Evolutionary conservation across 2,113 vertebrate genomes (phyloP).

Genomic region (Diadophis punctatus): DNA sequence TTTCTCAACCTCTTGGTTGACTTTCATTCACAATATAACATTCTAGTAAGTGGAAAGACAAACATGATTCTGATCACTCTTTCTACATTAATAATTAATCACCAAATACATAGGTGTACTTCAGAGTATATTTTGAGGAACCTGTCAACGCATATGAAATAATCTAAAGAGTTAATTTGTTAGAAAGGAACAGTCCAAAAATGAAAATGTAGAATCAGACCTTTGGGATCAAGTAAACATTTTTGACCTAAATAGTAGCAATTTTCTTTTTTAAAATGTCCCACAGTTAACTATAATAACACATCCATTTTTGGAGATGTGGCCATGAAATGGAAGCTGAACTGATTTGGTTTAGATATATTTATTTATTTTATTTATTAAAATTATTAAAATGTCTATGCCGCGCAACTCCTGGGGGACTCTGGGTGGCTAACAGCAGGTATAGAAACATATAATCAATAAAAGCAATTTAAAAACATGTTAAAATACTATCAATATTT

Average conservation of each 20-base stretch:
- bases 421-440: too few species aligned
- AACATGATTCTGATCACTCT: slow-evolving; percentile 36
- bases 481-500: too few species aligned
- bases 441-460: too few species aligned
- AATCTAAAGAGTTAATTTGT: background rate
- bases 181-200: background rate
- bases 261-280: background rate
- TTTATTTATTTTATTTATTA: too few species aligned
- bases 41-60: slow-evolving; percentile 49
- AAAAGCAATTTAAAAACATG: too few species aligned
- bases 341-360: background rate
- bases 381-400: too few species aligned
- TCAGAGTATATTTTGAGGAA: background rate
- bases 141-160: background rate
- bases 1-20: slow-evolving; percentile 23
- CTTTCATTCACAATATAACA: background rate
- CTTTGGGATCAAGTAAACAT: background rate
- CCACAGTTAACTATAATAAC: background rate
- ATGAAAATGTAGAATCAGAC: background rate
- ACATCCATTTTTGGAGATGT: too few species aligned
- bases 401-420: too few species aligned
- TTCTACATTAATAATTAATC: slow-evolving; percentile 25
- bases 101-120: slow-evolving; percentile 36
- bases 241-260: background rate
- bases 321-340: background rate